These are phyloP conservation scores for Lycia hirtaria DNA, from an alignment of 2,888 invertebrate genomes.

Conservation along the genomic window DNA sequence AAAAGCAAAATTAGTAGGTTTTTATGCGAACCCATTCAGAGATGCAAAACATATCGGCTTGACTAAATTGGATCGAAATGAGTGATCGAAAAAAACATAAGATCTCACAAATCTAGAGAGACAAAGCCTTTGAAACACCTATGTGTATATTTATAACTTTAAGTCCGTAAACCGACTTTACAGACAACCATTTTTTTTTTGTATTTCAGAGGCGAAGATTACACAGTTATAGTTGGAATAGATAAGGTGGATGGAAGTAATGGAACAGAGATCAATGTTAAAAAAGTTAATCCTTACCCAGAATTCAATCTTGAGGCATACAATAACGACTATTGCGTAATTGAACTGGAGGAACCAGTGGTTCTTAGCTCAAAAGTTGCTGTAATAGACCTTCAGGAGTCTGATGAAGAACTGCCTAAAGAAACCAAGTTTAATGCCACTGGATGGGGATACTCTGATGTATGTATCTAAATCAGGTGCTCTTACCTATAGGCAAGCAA, in stretches of 20 bases:
- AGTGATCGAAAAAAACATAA: too few species aligned
- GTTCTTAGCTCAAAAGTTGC: conserved; percentile 9
- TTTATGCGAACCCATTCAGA: too few species aligned
- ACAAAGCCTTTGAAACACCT: too few species aligned
- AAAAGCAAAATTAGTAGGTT: too few species aligned
- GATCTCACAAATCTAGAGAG: too few species aligned
- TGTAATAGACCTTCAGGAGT: background rate
- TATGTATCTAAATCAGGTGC: too few species aligned
- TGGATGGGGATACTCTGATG: conserved; percentile 9
- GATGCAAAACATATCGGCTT: too few species aligned
- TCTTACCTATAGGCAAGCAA: too few species aligned
- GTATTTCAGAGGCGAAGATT: background rate
- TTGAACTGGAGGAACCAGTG: conserved; percentile 25
- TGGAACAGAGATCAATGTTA: background rate
- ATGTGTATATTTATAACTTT: too few species aligned
- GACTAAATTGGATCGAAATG: too few species aligned
- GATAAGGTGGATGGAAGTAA: background rate
- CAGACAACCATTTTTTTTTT: too few species aligned
- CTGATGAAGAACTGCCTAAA: background rate
- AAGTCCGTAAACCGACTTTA: too few species aligned
- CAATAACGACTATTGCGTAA: conserved; percentile 12
- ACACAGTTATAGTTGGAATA: conserved; percentile 8
- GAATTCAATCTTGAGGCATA: background rate
- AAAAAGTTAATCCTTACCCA: background rate
- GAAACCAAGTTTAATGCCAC: conserved; percentile 1